Evolutionary conservation across 2,888 invertebrate genomes (phyloP), one percentile per base, ranked within the genome.

Genomic region (Melanophora roralis): DNA sequence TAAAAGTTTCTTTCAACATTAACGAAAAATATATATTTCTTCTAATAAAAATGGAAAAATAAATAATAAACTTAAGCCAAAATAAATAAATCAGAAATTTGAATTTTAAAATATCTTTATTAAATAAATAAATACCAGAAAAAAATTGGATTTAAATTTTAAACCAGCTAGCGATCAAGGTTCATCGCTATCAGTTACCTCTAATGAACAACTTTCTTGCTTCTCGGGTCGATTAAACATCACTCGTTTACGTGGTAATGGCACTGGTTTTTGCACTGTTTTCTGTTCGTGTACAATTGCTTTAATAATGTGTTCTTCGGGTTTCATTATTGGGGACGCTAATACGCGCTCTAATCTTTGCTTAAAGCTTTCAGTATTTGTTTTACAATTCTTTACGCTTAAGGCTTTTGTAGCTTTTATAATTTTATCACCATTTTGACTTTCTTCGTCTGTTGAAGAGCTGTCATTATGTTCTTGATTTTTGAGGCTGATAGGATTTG

Each of bases 241-340:
- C 4, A 89, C 89, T 5, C 86, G 86, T 67, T 89, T 89, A 5
- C 90, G 86, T 8, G 89, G 89, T 55, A 88, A 32, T 0, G 90
- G 89, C 2, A 89, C 82, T 0, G 89, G 89, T 21, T 57, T 76
- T 49, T 69, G 51, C 12, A 1, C 57, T 57, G n/a, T 12, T 23
- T 23, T 4, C 4, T 49, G 38, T 7, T 45, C 1, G n/a, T 69
- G 62, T 9, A 64, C 16, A 27, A 82, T 67, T 1, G 51, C 53
- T 11, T 68, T 49, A 19, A 64, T 11, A 1, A 65, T 55, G 16
- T 65, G 59, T 16, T 71, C 8, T 72, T 62, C 49, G 12, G 80
- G 86, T 51, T 75, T 84, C 47, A 80, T 84, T 67, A 81, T 83
- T 27, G 81, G 88, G 53, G 82, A 86, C 51, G 77, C 85, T 9